These are phyloP conservation scores for Acipenser transmontanus DNA, from an alignment of 2,797 vertebrate species.

Conservation along the genomic window DNA sequence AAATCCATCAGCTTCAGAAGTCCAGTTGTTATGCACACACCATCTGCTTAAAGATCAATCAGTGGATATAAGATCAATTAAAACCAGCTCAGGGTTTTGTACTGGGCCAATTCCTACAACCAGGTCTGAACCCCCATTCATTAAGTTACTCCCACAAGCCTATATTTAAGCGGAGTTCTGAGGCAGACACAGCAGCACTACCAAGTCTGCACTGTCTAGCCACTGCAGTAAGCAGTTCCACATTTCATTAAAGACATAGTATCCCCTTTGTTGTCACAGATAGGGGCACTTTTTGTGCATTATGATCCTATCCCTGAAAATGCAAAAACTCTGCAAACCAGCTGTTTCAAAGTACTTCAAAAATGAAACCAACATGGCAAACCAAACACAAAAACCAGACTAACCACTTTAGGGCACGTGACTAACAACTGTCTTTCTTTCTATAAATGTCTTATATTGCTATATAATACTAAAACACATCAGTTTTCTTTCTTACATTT, in stretches of 20 bases:
- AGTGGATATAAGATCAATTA: slow-evolving; percentile 88
- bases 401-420: no score
- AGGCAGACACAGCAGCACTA: slow-evolving; percentile 56
- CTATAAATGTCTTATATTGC: no score
- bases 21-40: slow-evolving; percentile 69
- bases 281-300: slow-evolving; percentile 56
- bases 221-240: slow-evolving; percentile 65
- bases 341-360: slow-evolving; percentile 37
- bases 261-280: slow-evolving; percentile 63
- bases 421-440: no score
- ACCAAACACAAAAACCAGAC: no score
- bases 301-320: slow-evolving; percentile 48
- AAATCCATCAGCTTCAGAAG: slow-evolving; percentile 59
- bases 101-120: slow-evolving; percentile 74
- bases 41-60: slow-evolving; percentile 71
- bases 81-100: slow-evolving; percentile 84
- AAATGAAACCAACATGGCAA: slow-evolving; percentile 29
- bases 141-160: slow-evolving; percentile 59
- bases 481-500: no score
- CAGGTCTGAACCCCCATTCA: slow-evolving; percentile 71
- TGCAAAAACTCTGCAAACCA: slow-evolving; percentile 40
- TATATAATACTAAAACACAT: no score
- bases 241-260: slow-evolving; percentile 77
- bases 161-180: slow-evolving; percentile 57
- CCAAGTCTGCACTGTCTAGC: slow-evolving; percentile 59